Base-by-base conservation (phyloP, 2,797 vertebrate genomes). In the Novumbra hubbsi region DNA sequence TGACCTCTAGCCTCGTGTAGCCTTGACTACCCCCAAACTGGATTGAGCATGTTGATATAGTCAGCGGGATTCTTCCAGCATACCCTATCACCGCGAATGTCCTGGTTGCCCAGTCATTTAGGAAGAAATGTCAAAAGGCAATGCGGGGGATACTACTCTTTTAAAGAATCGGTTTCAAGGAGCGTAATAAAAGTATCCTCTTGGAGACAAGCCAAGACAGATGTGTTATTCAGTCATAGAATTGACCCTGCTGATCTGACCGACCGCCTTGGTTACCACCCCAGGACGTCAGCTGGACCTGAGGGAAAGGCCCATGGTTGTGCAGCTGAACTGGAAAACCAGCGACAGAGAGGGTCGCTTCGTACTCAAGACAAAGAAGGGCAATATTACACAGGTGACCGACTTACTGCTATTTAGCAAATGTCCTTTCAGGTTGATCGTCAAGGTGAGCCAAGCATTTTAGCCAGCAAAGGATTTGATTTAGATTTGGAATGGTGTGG, bases 261-360 rank as follows among this genome's bases (percentile, higher is more conserved):
- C 52, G 30, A 79, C 19, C n/a, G 1, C 52, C 73, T 21, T 73
- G 76, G 74, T 70, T 9, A 32, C 4, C 62, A n/a, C 72, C 76
- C 15, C 90, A 92, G 90, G 96, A 89, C 95, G 96, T 87, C 95
- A 93, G 92, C 82, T 98, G 88, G 94, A 94, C 71, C 78, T 88
- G 68, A 92, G 94, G 38, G 96, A 98, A 90, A 96, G 91, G 38
- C 96, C 96, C 84, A 85, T 98, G 70, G 90, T 95, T n/a, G 94
- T 96, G 15, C 96, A 98, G 5, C 78, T 98, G 79, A 96, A 95
- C 83, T 98, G 97, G 96, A 97, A 93, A 79, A 94, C 93, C 55
- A 93, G 95, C 81, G 94, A 95, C 80, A 90, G 94, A 32, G 96
- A 96, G 57, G 96, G 96, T 80, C 90, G 93, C 9, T 97, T 98